Evolutionary conservation across 2,113 vertebrate species (phyloP), one percentile per base, ranked within the genome.

Genomic region (Herpailurus yagouaroundi): DNA sequence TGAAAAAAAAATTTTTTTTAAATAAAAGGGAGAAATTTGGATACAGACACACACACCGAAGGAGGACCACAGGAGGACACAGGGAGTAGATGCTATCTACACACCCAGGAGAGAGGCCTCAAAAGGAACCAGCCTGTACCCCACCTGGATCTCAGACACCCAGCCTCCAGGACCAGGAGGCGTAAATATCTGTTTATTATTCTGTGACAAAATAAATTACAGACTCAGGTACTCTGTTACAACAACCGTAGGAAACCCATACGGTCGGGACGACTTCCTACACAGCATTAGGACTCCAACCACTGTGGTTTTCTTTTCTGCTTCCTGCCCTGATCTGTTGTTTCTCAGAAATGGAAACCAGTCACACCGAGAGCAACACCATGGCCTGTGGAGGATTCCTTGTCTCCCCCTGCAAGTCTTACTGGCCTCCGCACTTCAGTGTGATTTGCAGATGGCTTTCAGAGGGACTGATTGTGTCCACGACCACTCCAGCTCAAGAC

Each of bases 361-460:
- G 19, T 31, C 63, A 10, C 16, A 1, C 50, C 3, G 13, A 41
- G 63, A 11, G 11, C 31, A 15, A 6, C 16, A 6, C 0, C 45
- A 0, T 5, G 0, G 18, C 18, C 45, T 10, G 16, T 4, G n/a
- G 1, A 18, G 4, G 25, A 6, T 18, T 0, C 25, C 27, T 33
- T 41, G 18, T 12, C 48, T 31, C 16, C 8, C 12, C 1, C 0
- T 11, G 2, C 0, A 16, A 13, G 18, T 18, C 29, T 9, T 4
- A 1, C 31, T 41, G 45, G 74, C 15, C 25, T 21, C 10, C 4
- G 15, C 3, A 3, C 3, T 4, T 7, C 13, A 29, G 7, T 7
- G 4, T 23, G 48, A 27, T 5, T n/a, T 69, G 63, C 4, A 25
- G 27, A 8, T 1, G 36, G 27, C 73, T 23, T n/a, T 76, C 29